Base-by-base conservation (phyloP, 2,888 invertebrate species). In the Eumerus sabulonum region DNA sequence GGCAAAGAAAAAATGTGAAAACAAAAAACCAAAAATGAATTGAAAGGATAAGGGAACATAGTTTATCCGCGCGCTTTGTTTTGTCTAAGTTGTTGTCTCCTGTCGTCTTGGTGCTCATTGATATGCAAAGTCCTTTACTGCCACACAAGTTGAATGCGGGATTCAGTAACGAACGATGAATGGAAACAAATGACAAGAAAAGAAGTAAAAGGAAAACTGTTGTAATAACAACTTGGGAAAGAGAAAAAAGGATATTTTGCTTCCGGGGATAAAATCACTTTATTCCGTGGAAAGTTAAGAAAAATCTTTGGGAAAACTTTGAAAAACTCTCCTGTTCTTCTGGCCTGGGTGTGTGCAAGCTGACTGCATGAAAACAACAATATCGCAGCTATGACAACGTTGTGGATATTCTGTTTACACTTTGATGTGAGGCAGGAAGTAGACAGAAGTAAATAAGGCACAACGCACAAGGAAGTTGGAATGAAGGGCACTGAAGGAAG, bases 21-120 rank as follows among this genome's bases (percentile, higher is more conserved):
- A 27, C 2, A 27, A 27, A 27, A 2, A 27, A 7, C 27, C 16
- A 40, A 36, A 40, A 19, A 64, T 44, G 40, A 40, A 40, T 11
- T 13, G 60, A 57, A 51, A 59, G 18, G 9, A 42, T n/a, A 47
- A 56, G 40, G 14, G 17, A 68, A 68, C 73, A 79, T 68, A 73
- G 77, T 79, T 79, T 79, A 79, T 79, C 77, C 67, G 63, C 63
- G 63, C 63, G 51, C 62, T 77, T 72, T 77, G 71, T 67, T 62
- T 59, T 51, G 19, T 35, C 36, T 51, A 67, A 77, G 66, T 56
- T 73, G 72, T 68, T 77, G 57, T 62, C 72, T 53, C 51, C 67
- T 72, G 73, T 68, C 73, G 53, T n/a, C 27, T 79, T 53, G 27
- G 27, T 7, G 27, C 68, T 79, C 77, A 79, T 79, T 79, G 73